Percentiles rank a stretch among this genome's conserved stretches.
phyloP scores from a whole-genome alignment of 2,888 invertebrate species.

The Plagiodera versicolora region DNA sequence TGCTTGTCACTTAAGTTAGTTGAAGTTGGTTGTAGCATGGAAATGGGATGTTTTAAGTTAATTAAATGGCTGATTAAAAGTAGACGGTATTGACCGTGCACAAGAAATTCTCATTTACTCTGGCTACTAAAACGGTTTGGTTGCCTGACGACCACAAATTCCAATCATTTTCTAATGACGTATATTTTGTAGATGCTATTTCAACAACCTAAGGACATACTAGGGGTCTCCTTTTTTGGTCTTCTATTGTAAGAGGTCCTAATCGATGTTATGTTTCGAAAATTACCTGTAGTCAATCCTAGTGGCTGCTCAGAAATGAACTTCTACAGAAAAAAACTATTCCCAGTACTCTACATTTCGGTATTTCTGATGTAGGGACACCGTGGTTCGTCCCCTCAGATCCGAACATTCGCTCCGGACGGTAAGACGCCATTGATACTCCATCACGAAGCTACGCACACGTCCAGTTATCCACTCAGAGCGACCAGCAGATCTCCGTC shows the following conservation, averaged over 20 bases:
- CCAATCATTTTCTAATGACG: no score
- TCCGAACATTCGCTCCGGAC: constrained; percentile 81
- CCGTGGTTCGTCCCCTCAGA: constrained; percentile 82
- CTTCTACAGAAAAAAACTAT: no score
- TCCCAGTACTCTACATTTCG: no score
- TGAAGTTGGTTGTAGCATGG: background rate
- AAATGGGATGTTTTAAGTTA: background rate
- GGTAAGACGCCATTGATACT: constrained; percentile 62
- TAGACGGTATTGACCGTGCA: background rate
- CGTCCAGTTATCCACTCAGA: constrained; percentile 49
- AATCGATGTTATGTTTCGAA: no score
- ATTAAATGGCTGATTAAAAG: background rate
- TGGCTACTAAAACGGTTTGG: background rate
- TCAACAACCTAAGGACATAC: no score
- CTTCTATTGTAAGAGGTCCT: no score
- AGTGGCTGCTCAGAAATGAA: no score
- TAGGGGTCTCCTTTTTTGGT: background rate
- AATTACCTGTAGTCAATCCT: no score
- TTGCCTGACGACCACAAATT: no score
- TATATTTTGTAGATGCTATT: no score
- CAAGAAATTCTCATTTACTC: background rate
- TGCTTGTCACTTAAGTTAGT: background rate
- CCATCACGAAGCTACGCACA: constrained; percentile 49
- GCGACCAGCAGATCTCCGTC: constrained; percentile 73
- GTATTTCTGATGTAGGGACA: constrained; percentile 60